Evolutionary conservation across 2,888 invertebrate species (phyloP), one percentile per base, ranked within the genome.

Genomic region (Andrena bucephala): DNA sequence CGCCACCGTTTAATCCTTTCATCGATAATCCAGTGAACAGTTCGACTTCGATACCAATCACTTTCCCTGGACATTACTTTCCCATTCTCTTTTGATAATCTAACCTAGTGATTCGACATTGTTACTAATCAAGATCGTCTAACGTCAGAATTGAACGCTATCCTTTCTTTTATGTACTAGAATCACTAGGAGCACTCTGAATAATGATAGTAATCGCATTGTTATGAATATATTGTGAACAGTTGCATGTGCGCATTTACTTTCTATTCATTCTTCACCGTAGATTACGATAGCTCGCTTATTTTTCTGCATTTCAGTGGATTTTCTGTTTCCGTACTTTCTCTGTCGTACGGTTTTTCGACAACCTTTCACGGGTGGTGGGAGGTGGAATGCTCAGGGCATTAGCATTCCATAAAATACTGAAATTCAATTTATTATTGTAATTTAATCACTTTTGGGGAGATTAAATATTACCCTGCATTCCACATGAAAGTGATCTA

Each of bases 271-370:
- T 24, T 63, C 20, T 36, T 24, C 10, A 57, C 4, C 10, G 57
- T 57, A 27, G 27, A 24, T 16, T 42, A 42, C 42, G 42, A 24
- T 27, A 13, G 24, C 24, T 57, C 57, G 57, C 7, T 27, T 24
- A 27, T 27, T 57, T 57, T 24, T 24, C 10, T 57, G 24, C 10
- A 27, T 20, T 27, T 24, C 10, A 57, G 24, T 57, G 0, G 57
- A 57, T 57, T 6, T 63, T 20, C 24, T 36, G 13, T 63, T 62
- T 63, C 63, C 63, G 63, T 8, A 63, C 36, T 63, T 63, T 63
- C 36, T 63, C 63, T 36, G 36, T 63, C 63, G 24, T 36, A 4
- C 63, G 1, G 31, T n/a, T 63, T 24, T 36, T 63, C 24, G 31
- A 63, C 31, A 20, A 36, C 24, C 63, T 63, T 63, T 63, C 63